Percentiles rank a stretch among this genome's conserved stretches.
phyloP scores from a whole-genome alignment of 1,140 invertebrate species.

The Lanistes nyassanus region DNA sequence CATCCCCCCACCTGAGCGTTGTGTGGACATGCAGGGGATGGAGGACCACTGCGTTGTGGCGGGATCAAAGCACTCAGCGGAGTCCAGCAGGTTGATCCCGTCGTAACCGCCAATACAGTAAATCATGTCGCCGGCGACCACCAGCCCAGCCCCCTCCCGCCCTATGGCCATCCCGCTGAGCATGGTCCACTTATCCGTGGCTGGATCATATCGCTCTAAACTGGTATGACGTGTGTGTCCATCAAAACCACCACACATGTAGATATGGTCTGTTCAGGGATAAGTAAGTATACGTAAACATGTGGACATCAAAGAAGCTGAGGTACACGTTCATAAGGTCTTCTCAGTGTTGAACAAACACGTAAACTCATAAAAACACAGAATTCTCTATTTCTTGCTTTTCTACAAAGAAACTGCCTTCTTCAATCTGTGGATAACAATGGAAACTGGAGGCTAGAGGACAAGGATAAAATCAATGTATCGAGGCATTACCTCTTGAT shows the following conservation, averaged over 20 bases:
- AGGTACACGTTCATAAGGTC: too few species aligned
- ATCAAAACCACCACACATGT: slow-evolving; percentile 66
- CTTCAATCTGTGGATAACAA: too few species aligned
- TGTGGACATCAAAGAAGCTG: too few species aligned
- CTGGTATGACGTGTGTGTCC: slow-evolving; percentile 60
- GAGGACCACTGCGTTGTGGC: slow-evolving; percentile 57
- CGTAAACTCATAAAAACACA: too few species aligned
- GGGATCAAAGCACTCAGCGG: slow-evolving; percentile 60
- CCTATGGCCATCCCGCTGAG: slow-evolving; percentile 58
- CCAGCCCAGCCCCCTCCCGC: slow-evolving; percentile 63
- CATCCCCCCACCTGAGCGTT: slow-evolving; percentile 54
- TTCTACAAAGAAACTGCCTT: too few species aligned
- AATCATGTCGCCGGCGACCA: slow-evolving; percentile 59
- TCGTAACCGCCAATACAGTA: slow-evolving; percentile 65
- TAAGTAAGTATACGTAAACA: too few species aligned
- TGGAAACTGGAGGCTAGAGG: too few species aligned
- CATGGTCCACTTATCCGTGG: slow-evolving; percentile 58
- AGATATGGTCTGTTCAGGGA: slow-evolving; percentile 52
- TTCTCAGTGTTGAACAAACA: too few species aligned
- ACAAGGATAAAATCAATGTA: too few species aligned
- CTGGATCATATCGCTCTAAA: slow-evolving; percentile 61
- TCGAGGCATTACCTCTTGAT: too few species aligned
- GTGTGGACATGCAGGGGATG: slow-evolving; percentile 55
- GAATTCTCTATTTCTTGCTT: too few species aligned
- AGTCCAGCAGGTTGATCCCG: slow-evolving; percentile 57